phyloP scores from a whole-genome alignment of 2,113 vertebrate species.

The Cariama cristata region DNA sequence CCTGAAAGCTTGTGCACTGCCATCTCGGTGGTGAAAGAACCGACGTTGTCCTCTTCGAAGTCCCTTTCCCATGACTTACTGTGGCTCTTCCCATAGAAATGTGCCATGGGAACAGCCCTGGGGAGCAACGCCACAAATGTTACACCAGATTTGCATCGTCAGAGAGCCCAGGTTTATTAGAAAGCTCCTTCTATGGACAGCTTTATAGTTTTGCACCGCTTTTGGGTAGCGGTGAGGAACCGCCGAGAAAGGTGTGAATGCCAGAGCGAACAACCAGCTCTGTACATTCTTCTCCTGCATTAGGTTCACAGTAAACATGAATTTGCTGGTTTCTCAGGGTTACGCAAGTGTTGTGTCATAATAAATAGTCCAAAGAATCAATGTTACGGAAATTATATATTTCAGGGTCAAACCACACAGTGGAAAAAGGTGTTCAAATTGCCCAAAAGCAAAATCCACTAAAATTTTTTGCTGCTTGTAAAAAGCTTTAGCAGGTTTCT shows the following conservation, averaged over 20 bases:
- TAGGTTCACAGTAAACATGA: background rate
- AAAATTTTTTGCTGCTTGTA: background rate
- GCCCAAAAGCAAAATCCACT: background rate
- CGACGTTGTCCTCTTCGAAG: background rate
- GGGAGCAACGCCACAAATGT: background rate
- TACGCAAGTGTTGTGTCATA: background rate
- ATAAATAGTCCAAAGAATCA: background rate
- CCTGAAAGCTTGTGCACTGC: background rate
- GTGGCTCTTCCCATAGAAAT: background rate
- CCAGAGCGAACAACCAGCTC: background rate
- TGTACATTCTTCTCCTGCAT: background rate
- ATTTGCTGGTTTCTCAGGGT: background rate
- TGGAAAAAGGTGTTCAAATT: background rate
- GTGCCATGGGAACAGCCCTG: background rate
- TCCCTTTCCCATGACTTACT: background rate
- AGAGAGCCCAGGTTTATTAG: background rate
- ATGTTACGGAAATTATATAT: background rate
- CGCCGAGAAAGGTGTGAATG: background rate
- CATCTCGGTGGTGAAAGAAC: background rate
- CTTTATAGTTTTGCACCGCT: background rate
- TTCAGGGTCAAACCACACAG: background rate
- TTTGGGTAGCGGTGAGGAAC: accelerated
- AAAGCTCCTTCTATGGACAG: background rate
- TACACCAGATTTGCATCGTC: background rate
- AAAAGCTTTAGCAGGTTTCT: background rate